These are phyloP conservation scores for Benthosema pterotum DNA, from an alignment of 2,797 vertebrate genomes.

Conservation along the genomic window DNA sequence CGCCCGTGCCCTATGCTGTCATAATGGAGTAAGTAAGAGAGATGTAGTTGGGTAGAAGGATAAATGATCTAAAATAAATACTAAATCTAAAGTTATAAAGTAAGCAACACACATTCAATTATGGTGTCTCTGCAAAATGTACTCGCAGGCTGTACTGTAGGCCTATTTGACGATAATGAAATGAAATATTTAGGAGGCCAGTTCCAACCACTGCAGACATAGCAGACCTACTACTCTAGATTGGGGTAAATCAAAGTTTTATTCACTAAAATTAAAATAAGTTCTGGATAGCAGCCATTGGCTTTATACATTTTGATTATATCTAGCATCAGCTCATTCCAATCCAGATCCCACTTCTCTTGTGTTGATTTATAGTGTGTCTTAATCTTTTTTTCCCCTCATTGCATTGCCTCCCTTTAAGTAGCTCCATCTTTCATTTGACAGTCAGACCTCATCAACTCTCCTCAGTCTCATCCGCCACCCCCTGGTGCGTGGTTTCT, in stretches of 20 bases:
- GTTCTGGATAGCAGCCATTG: constrained; percentile 44
- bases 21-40: too few species aligned
- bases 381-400: not conserved
- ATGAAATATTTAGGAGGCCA: too few species aligned
- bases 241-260: constrained; percentile 19
- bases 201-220: too few species aligned
- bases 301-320: constrained; percentile 30
- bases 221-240: not conserved
- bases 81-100: too few species aligned
- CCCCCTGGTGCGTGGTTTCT: constrained; percentile 10
- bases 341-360: constrained; percentile 24
- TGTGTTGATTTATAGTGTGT: constrained; percentile 29
- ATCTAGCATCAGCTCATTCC: constrained; percentile 31
- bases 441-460: constrained; percentile 44
- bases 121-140: too few species aligned
- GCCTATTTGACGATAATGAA: too few species aligned
- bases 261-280: constrained; percentile 46
- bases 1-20: too few species aligned
- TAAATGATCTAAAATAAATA: too few species aligned
- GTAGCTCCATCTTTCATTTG: constrained; percentile 41
- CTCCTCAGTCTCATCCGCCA: constrained; percentile 33
- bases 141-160: too few species aligned
- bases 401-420: constrained; percentile 20
- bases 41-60: too few species aligned
- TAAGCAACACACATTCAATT: too few species aligned